phyloP scores from a whole-genome alignment of 2,113 vertebrate genomes.

The Brachyhypopomus gauderio region DNA sequence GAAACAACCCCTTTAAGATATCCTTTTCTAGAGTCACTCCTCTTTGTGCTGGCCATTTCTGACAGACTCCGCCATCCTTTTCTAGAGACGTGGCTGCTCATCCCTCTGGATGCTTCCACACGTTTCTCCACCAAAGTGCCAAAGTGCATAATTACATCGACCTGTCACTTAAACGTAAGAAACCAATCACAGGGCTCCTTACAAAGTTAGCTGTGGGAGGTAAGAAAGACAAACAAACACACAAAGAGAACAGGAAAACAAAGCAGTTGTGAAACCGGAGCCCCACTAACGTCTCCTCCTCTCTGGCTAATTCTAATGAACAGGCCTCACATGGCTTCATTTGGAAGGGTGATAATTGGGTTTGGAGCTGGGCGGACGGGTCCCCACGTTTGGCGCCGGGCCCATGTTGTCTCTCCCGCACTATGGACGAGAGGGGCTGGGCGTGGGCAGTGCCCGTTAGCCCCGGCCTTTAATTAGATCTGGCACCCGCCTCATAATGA shows the following conservation, averaged over 20 bases:
- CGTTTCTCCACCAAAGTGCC: not conserved
- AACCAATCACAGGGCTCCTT: slow-evolving; percentile 59
- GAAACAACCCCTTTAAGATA: too few relatives aligned
- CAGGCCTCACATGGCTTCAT: slow-evolving; percentile 82
- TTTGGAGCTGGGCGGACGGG: slow-evolving; percentile 83
- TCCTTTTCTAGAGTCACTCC: too few relatives aligned
- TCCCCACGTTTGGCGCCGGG: slow-evolving; percentile 76
- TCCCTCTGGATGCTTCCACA: not conserved
- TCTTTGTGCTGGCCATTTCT: too few relatives aligned
- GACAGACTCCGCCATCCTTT: too few relatives aligned
- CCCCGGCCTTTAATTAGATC: slow-evolving; percentile 96
- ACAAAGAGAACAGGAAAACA: too few relatives aligned
- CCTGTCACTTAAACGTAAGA: slow-evolving; percentile 44
- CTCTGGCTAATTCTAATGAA: slow-evolving; percentile 79
- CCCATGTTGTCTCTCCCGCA: slow-evolving; percentile 41
- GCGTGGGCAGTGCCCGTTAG: slow-evolving; percentile 78
- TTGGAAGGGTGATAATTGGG: slow-evolving; percentile 88
- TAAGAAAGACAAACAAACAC: slow-evolving; percentile 29
- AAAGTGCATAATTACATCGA: not conserved
- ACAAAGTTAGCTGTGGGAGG: slow-evolving; percentile 63
- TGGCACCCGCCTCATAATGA: slow-evolving; percentile 93
- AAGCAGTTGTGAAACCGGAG: slow-evolving; percentile 63
- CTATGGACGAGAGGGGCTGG: slow-evolving; percentile 72
- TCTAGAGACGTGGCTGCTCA: not conserved
- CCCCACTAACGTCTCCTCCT: slow-evolving; percentile 51